Conservation (phyloP, 2,888 invertebrate genomes). For the Hydriomena furcata region DNA sequence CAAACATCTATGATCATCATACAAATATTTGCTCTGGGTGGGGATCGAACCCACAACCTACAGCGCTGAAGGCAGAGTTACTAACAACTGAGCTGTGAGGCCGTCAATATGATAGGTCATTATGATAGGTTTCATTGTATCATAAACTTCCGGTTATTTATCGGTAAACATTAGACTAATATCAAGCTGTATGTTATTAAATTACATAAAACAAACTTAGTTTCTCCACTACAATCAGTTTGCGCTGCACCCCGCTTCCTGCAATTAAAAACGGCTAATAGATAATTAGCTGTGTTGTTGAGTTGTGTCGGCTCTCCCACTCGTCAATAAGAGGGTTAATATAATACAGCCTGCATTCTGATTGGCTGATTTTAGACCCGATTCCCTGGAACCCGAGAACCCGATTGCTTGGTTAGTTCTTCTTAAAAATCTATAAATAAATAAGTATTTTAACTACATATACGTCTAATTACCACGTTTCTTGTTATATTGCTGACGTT, state of each 20-base stretch:
- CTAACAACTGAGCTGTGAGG: no score
- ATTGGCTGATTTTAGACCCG: conserved; percentile 3
- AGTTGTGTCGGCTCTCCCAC: conserved; percentile 26
- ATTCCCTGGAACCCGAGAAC: conserved; percentile 2
- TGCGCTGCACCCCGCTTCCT: conserved; percentile 8
- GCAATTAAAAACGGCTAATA: conserved; percentile 28
- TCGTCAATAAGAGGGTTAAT: conserved; percentile 11
- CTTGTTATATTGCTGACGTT: no score
- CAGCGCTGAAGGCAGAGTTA: no score
- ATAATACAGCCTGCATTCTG: not conserved
- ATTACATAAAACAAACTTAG: not conserved
- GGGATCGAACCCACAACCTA: no score
- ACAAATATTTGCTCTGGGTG: no score
- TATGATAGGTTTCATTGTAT: no score
- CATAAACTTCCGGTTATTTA: no score
- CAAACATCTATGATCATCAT: no score
- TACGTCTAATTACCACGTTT: no score
- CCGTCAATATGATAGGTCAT: no score
- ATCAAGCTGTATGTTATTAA: not conserved
- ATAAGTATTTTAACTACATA: no score
- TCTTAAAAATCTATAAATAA: conserved; percentile 14
- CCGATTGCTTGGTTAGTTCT: conserved; percentile 5
- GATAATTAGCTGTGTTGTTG: conserved; percentile 25
- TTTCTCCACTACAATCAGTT: conserved; percentile 16
- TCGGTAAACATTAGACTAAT: no score